Percentiles rank a stretch among this genome's conserved stretches.
phyloP scores from a whole-genome alignment of 2,113 vertebrate genomes.

The Trematomus loennbergii region DNA sequence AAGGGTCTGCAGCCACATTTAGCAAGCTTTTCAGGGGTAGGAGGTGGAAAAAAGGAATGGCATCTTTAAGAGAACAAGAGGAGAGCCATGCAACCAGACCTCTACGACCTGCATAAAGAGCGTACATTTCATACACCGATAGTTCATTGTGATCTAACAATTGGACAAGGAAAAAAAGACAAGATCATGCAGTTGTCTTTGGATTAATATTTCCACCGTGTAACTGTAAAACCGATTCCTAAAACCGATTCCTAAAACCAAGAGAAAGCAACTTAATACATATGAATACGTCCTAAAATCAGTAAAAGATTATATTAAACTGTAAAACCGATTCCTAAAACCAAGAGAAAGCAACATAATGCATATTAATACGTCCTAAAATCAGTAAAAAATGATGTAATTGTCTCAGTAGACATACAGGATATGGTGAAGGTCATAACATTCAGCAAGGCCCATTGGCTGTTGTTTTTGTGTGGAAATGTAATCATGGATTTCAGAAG shows the following conservation, averaged over 20 bases:
- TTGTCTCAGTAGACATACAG: not conserved
- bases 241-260: not conserved
- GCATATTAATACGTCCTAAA: too few species aligned
- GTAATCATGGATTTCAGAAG: slow-evolving; percentile 15
- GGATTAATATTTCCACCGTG: not conserved
- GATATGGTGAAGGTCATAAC: not conserved
- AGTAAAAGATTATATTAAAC: not conserved
- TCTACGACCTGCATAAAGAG: not conserved
- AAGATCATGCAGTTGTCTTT: not conserved
- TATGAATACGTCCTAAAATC: not conserved
- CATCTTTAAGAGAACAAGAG: not conserved
- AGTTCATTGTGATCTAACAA: not conserved
- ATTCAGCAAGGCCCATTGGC: not conserved
- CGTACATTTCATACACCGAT: not conserved
- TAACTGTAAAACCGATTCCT: not conserved
- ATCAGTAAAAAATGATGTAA: too few species aligned
- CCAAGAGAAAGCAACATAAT: too few species aligned
- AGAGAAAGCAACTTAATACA: not conserved
- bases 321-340: too few species aligned
- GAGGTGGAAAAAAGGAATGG: not conserved
- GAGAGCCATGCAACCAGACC: too few species aligned
- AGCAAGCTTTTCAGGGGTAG: not conserved
- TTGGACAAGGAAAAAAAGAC: not conserved
- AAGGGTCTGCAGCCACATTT: not conserved
- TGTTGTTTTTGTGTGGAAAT: not conserved